A percentile compares a stretch with the other conserved stretches of the same genome.
Evolutionary conservation across 2,888 invertebrate genomes (phyloP).

Genomic region (Poecilobothrus nobilitatus): DNA sequence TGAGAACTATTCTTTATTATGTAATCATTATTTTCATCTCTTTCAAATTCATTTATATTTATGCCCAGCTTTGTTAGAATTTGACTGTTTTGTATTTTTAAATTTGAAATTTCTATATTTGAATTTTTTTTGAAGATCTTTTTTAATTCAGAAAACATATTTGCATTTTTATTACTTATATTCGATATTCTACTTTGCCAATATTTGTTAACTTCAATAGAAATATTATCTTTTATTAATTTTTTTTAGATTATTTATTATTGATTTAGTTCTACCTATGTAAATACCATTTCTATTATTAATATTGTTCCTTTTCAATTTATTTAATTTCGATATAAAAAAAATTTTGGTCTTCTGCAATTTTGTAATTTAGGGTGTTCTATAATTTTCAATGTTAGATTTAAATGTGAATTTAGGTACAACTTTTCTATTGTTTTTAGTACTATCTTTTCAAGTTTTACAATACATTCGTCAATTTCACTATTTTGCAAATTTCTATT

Average conservation of each 20-base stretch:
- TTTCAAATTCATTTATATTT: not conserved
- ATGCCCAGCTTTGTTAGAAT: not conserved
- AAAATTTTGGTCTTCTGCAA: not conserved
- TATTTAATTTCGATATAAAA: not conserved
- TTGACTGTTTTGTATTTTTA: not conserved
- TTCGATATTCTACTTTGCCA: not conserved
- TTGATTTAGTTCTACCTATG: not conserved
- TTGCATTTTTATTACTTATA: not conserved
- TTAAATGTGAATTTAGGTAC: not conserved
- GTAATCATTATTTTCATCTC: not conserved
- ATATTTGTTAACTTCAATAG: not conserved
- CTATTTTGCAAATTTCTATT: not conserved
- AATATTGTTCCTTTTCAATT: not conserved
- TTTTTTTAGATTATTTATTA: not conserved
- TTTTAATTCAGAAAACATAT: not conserved
- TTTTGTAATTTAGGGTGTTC: not conserved
- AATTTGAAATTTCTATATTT: not conserved
- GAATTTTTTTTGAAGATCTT: not conserved
- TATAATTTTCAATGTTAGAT: not conserved
- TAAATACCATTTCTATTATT: not conserved
- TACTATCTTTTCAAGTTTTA: not conserved
- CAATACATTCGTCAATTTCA: not conserved
- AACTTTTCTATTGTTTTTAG: not conserved
- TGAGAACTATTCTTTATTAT: not conserved
- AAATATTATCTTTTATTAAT: not conserved